Percentiles rank a stretch among this genome's conserved stretches.
phyloP scores from a whole-genome alignment of 1,140 invertebrate species.

The Rhagoletis pomonella region DNA sequence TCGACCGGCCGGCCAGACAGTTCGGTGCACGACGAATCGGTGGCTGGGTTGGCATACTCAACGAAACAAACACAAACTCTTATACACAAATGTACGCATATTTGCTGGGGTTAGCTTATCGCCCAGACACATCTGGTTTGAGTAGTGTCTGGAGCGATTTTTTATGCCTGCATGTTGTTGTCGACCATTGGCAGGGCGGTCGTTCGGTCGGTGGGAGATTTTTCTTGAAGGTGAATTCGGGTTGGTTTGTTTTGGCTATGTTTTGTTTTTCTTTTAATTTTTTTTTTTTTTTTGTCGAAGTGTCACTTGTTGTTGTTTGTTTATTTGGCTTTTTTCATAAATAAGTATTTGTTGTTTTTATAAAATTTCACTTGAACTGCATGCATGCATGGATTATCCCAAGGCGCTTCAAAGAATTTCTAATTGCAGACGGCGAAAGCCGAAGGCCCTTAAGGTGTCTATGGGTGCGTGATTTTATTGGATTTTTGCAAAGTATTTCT shows the following conservation, averaged over 20 bases:
- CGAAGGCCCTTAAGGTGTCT: too few relatives aligned
- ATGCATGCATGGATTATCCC: too few relatives aligned
- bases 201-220: background rate
- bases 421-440: too few relatives aligned
- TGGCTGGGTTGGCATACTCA: background rate
- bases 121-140: conserved; percentile 46
- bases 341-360: background rate
- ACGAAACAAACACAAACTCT: background rate
- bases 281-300: too few relatives aligned
- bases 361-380: conserved; percentile 15
- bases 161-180: conserved; percentile 27
- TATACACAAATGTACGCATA: background rate
- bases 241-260: background rate
- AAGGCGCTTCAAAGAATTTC: too few relatives aligned
- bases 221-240: background rate
- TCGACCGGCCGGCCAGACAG: conserved; percentile 8
- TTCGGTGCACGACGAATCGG: conserved; percentile 17
- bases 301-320: background rate
- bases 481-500: too few relatives aligned
- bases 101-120: conserved; percentile 34
- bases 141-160: conserved; percentile 43
- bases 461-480: too few relatives aligned
- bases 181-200: background rate
- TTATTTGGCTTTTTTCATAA: background rate
- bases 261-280: too few relatives aligned